Conservation (phyloP, 2,113 vertebrate genomes). For the Chaetura pelagica region DNA sequence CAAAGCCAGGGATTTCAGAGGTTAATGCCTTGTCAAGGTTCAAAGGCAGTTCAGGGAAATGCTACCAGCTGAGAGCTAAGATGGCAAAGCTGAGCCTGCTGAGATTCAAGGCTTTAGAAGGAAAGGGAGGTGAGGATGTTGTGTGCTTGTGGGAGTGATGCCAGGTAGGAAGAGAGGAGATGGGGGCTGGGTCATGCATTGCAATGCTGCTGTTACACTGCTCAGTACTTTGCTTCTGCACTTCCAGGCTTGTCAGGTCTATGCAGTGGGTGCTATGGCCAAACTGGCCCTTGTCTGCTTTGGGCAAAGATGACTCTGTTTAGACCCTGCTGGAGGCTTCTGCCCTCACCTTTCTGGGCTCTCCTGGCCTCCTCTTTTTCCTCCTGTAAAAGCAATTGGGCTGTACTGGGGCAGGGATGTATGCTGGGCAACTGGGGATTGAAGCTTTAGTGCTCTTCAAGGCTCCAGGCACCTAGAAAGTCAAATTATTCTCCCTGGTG, state of each 20-base stretch:
- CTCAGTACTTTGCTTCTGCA: rapidly evolving
- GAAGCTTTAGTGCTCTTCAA: neutral
- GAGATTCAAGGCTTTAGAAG: neutral
- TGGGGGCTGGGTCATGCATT: rapidly evolving
- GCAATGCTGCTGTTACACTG: neutral
- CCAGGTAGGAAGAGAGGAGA: neutral
- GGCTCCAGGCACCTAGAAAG: neutral
- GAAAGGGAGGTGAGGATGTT: neutral
- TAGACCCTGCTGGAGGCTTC: neutral
- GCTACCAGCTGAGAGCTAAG: neutral
- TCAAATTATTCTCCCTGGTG: neutral
- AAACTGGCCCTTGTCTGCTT: neutral
- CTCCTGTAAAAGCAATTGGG: neutral
- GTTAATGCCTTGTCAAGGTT: neutral
- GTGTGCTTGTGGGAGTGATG: neutral
- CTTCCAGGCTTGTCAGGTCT: neutral
- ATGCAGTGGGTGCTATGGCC: rapidly evolving
- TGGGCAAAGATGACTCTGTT: neutral
- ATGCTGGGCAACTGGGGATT: neutral
- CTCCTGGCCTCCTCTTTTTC: neutral
- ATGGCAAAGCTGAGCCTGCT: neutral
- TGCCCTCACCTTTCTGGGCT: neutral
- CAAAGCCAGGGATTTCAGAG: neutral
- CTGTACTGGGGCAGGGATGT: neutral
- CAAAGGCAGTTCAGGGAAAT: slow-evolving; percentile 31